phyloP scores from a whole-genome alignment of 2,797 vertebrate genomes.

The Glossophaga mutica region DNA sequence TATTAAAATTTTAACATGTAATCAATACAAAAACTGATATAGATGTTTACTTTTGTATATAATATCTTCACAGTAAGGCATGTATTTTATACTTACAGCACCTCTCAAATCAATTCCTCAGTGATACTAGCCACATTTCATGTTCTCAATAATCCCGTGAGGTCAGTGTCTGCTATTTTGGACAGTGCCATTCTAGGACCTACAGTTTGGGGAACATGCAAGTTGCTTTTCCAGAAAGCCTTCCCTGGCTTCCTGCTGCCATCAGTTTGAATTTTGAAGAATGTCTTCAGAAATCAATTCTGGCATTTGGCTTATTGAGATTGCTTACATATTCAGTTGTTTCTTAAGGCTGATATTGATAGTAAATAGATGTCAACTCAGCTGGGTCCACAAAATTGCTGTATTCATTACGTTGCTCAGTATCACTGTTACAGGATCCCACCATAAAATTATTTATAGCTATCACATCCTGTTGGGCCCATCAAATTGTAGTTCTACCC shows the following conservation, averaged over 20 bases:
- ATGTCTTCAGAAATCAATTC: background rate
- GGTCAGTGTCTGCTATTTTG: background rate
- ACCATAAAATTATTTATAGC: background rate
- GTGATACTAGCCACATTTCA: background rate
- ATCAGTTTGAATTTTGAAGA: slow-evolving; percentile 14
- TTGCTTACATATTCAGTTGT: background rate
- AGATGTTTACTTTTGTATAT: background rate
- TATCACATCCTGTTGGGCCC: background rate
- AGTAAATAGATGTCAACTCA: background rate
- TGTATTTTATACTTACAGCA: background rate
- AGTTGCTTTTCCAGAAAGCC: background rate
- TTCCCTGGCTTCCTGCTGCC: background rate
- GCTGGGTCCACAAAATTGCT: background rate
- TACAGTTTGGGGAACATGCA: background rate
- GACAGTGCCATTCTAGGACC: background rate
- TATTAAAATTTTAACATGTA: background rate
- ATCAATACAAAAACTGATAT: background rate
- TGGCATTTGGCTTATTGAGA: background rate
- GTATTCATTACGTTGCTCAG: background rate
- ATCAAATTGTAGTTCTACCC: background rate
- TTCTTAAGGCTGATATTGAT: background rate
- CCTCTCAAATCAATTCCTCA: background rate
- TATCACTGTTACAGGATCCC: background rate
- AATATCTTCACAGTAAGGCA: background rate
- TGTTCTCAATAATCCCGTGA: background rate